Conservation (phyloP, 2,888 invertebrate species). For the Piscicola geometra region DNA sequence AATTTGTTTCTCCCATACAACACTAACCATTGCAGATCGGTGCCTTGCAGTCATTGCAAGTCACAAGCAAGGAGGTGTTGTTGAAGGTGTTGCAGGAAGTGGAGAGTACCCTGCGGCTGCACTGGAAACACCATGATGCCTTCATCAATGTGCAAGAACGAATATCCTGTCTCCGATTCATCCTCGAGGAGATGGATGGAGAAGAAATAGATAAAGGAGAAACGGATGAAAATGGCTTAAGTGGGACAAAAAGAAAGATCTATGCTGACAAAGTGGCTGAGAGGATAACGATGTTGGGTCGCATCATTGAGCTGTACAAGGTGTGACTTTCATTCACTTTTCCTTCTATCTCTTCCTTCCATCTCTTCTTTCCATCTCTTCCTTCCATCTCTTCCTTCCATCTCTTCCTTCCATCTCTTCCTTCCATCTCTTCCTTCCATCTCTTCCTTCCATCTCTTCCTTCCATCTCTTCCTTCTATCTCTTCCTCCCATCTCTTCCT, state of each 20-base stretch:
- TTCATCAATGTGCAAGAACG: constrained; percentile 53
- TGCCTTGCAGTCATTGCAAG: constrained; percentile 47
- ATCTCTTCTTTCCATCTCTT: too few species aligned
- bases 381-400: too few species aligned
- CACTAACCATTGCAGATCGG: constrained; percentile 45
- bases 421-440: too few species aligned
- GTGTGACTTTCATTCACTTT: too few species aligned
- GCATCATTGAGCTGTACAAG: not conserved
- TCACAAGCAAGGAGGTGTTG: constrained; percentile 47
- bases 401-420: too few species aligned
- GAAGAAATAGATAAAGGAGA: not conserved
- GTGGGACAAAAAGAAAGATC: too few species aligned
- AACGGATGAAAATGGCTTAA: too few species aligned
- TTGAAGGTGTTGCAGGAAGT: constrained; percentile 48
- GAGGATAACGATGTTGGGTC: not conserved
- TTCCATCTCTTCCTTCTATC: too few species aligned
- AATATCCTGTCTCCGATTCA: constrained; percentile 48
- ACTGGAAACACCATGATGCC: constrained; percentile 52
- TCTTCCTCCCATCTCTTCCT: too few species aligned
- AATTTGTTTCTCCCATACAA: not conserved
- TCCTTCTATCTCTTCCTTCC: too few species aligned
- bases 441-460: too few species aligned
- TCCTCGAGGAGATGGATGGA: constrained; percentile 48
- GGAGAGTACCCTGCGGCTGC: constrained; percentile 47
- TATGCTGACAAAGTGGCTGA: not conserved